phyloP scores from a whole-genome alignment of 1,140 invertebrate genomes.

The Cyphomyrmex costatus region DNA sequence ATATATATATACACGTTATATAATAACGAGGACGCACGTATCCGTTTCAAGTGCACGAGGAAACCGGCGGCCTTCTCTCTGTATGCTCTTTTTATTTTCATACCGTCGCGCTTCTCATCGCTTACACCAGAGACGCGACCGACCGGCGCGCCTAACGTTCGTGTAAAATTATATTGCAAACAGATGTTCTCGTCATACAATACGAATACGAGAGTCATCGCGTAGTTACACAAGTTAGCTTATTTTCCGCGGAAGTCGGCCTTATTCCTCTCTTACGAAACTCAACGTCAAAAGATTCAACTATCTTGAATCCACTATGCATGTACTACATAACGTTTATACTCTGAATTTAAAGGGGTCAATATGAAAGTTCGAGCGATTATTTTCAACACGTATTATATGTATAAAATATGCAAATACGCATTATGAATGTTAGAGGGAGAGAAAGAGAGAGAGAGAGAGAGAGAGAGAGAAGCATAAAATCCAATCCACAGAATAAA shows the following conservation, averaged over 20 bases:
- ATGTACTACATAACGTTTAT: background rate
- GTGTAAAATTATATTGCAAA: slow-evolving; percentile 56
- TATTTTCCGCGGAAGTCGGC: background rate
- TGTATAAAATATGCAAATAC: background rate
- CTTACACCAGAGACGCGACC: background rate
- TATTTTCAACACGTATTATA: background rate
- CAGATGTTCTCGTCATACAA: slow-evolving; percentile 45
- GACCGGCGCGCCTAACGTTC: slow-evolving; percentile 27
- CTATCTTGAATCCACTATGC: background rate
- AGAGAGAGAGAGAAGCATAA: background rate
- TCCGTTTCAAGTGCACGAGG: slow-evolving; percentile 51
- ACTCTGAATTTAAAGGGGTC: background rate
- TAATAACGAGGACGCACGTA: slow-evolving; percentile 55
- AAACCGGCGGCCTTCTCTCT: background rate
- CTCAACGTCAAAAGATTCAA: background rate
- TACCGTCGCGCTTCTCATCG: slow-evolving; percentile 29
- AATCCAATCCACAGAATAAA: slow-evolving; percentile 10
- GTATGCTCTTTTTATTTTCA: slow-evolving; percentile 45
- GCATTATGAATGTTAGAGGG: background rate
- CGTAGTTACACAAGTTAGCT: background rate
- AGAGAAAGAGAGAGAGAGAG: too few relatives aligned
- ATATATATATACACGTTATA: background rate
- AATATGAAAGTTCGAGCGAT: background rate
- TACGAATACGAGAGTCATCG: slow-evolving; percentile 1
- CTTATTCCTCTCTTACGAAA: background rate